Evolutionary conservation across 2,113 vertebrate genomes (phyloP).

Genomic region (Archilochus colubris): DNA sequence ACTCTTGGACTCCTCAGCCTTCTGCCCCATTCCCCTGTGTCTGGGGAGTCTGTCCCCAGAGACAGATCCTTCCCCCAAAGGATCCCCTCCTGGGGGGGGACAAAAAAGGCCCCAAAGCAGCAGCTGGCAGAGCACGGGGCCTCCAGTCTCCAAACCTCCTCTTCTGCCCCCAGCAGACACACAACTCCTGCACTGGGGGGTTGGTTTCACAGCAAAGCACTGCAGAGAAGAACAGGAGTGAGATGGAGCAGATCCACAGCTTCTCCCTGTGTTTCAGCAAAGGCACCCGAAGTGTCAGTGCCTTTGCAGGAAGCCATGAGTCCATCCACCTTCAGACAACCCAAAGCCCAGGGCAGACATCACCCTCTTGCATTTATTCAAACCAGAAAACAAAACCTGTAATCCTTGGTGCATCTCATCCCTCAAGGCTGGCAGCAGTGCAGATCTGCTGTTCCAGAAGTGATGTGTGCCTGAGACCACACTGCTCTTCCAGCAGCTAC

Average conservation of each 20-base stretch:
- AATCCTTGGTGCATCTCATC: accelerated
- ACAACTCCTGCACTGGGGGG: too few species aligned
- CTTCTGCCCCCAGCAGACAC: neutral
- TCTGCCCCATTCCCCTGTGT: too few species aligned
- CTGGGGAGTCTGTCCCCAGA: too few species aligned
- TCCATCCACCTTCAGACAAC: accelerated
- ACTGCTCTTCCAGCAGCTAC: too few species aligned
- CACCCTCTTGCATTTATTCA: accelerated
- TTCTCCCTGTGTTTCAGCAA: neutral
- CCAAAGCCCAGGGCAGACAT: accelerated
- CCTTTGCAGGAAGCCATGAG: accelerated
- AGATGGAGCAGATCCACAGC: accelerated
- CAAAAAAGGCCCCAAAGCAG: neutral
- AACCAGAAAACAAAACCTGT: too few species aligned
- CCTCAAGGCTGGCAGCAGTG: accelerated
- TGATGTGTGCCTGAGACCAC: accelerated
- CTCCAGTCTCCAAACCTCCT: neutral
- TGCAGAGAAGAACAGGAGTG: neutral
- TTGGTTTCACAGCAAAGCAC: neutral
- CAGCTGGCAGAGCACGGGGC: accelerated
- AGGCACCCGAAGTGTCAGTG: accelerated
- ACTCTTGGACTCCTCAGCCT: too few species aligned
- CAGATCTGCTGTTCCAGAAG: accelerated
- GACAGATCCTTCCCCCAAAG: too few species aligned
- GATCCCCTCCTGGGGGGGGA: too few species aligned